Evolutionary conservation across 92 coral and sea anemone species (phyloP).

Genomic region (Epizoanthus ramosus): DNA sequence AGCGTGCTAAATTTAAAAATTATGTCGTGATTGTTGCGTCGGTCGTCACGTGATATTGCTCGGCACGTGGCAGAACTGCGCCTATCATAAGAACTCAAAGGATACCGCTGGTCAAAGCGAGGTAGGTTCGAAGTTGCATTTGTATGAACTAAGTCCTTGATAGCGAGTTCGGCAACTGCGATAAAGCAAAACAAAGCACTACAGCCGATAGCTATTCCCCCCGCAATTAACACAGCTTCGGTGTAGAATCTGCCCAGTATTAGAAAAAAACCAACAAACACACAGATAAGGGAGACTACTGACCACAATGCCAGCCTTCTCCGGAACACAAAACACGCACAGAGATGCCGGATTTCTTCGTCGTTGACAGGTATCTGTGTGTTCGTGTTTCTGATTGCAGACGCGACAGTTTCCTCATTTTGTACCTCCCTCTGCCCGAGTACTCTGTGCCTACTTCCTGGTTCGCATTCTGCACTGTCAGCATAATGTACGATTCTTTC

Average conservation of each 20-base stretch:
- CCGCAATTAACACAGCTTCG: background rate
- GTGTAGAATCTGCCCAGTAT: background rate
- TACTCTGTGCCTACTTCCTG: no score
- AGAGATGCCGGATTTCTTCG: background rate
- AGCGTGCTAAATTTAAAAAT: background rate
- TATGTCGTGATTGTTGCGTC: background rate
- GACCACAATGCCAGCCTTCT: background rate
- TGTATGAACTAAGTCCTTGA: background rate
- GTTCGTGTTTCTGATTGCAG: no score
- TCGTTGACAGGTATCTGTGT: no score
- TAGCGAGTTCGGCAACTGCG: background rate
- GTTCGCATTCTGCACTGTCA: no score
- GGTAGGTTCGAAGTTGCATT: background rate
- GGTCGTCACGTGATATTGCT: no score
- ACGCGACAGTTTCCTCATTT: no score
- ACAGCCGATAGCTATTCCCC: background rate
- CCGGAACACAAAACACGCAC: background rate
- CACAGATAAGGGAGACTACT: background rate
- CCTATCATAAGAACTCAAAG: background rate
- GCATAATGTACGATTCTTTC: no score
- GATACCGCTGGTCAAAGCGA: background rate
- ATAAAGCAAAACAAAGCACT: constrained; percentile 1
- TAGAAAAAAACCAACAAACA: background rate
- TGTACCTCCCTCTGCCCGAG: no score
- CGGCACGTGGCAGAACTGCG: background rate